A percentile compares a stretch with the other conserved stretches of the same genome.
phyloP scores from a whole-genome alignment of 2,797 vertebrate genomes.

The Xiphophorus birchmanni region DNA sequence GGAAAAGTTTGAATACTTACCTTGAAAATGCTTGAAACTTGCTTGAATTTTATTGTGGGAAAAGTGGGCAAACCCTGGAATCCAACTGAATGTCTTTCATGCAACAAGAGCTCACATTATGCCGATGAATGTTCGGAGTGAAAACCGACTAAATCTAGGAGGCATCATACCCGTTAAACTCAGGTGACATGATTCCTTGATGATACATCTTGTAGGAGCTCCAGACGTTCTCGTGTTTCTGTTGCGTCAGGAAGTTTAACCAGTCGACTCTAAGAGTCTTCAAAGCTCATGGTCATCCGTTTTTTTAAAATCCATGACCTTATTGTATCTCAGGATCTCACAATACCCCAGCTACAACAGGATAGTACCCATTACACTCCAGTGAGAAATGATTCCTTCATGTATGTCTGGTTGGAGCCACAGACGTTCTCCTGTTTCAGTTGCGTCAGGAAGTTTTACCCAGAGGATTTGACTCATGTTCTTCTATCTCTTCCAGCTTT shows the following conservation, averaged over 20 bases:
- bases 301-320: conserved; percentile 2
- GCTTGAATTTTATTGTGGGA: too few relatives aligned
- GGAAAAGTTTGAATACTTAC: too few relatives aligned
- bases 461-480: conserved; percentile 14
- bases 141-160: background rate
- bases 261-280: background rate
- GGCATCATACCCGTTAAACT: background rate
- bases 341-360: background rate
- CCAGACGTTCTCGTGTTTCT: background rate
- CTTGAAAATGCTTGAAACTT: too few relatives aligned
- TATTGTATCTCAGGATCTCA: background rate
- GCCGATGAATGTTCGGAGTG: background rate
- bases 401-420: conserved; percentile 31
- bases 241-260: background rate
- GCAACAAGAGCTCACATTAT: background rate
- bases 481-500: conserved; percentile 43
- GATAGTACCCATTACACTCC: background rate
- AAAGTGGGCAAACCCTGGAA: too few relatives aligned
- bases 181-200: conserved; percentile 2
- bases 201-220: conserved; percentile 15
- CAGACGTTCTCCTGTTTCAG: conserved; percentile 39
- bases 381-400: conserved; percentile 13
- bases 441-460: conserved; percentile 21
- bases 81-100: background rate
- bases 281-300: conserved; percentile 38